Evolutionary conservation across 2,888 invertebrate genomes (phyloP), one percentile per base, ranked within the genome.

Genomic region (Hypolimnas misippus): DNA sequence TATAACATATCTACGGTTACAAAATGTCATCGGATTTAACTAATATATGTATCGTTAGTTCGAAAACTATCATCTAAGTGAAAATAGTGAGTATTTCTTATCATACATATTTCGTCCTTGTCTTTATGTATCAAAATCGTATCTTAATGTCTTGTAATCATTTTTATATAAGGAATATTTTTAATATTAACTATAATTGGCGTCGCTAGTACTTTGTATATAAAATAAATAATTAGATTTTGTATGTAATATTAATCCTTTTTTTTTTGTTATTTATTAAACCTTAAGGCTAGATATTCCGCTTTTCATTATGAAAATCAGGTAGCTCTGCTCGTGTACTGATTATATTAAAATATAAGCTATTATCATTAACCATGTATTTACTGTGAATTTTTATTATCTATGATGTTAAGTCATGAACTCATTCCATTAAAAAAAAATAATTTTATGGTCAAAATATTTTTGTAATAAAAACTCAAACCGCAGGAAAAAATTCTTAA

Each of bases 191-290:
- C 12, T n/a, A 8, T 49, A 25, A 29, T 49, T 25, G 29, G 29
- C 25, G 29, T 49, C 49, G 29, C 49, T 49, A 49, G 49, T 49
- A n/a, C 35, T 38, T 49, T 49, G 49, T 49, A 49, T 14, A 49
- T 49, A 49, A 49, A 49, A 29, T 49, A 29, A 14, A 29, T 29
- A 29, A 29, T 25, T 49, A 49, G 49, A 49, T 49, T 49, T 49
- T 49, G 49, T 49, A 49, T 46, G 44, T 49, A 49, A 29, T 12
- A 7, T 49, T 21, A 46, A 12, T 46, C n/a, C 2, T 8, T 46
- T 40, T 14, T 40, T 40, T 10, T 2, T 25, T 29, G 14, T 49
- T 49, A 29, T 14, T 7, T 25, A 49, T 14, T 29, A 29, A 49
- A 49, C 3, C 2, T 17, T 42, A 29, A 49, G 29, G 14, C 5